Evolutionary conservation across 1,140 invertebrate genomes (phyloP), one percentile per base, ranked within the genome.

Genomic region (Neomicropteryx cornuta): DNA sequence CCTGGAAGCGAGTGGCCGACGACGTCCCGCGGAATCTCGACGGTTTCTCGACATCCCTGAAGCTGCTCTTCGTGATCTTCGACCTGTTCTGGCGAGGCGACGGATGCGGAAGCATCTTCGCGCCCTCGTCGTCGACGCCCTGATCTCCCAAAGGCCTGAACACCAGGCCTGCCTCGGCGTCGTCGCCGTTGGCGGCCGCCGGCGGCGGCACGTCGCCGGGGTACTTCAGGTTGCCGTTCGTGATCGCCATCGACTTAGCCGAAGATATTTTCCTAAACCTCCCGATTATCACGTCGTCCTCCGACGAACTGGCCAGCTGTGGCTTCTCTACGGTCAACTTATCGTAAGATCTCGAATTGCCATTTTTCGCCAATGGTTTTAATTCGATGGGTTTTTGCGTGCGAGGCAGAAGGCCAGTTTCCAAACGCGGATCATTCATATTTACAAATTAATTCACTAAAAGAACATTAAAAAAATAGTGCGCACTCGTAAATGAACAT

Each of bases 31-130:
- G 73, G 41, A 73, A 73, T 22, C 71, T 50, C 2, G 71, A 73
- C 4, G 71, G 71, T 46, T 74, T 75, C 41, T 74, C 72, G 20
- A 71, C 60, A 49, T 75, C 72, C 18, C 72, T 61, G 45, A 75
- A 74, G 52, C 72, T 75, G 46, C 72, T 74, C 49, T 73, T 75
- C 5, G 72, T 71, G 14, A 65, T 46, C 18, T 46, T 45, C 8
- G 38, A 41, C 29, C 44, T 40, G 28, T 42, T 43, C 10, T 33
- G 38, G 6, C 10, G 6, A 11, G 20, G 36, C 0, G 60, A 52
- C 1, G 50, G 51, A 21, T 51, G 52, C 0, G 46, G 20, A 2
- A 48, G 46, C 18, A 55, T 53, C 16, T 53, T 38, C 4, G 45
- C 38, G 4, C 47, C 41, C 5, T 35, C 34, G 5, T 50, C 52